phyloP scores from a whole-genome alignment of 1,140 invertebrate genomes.

The Vollenhovia emeryi region DNA sequence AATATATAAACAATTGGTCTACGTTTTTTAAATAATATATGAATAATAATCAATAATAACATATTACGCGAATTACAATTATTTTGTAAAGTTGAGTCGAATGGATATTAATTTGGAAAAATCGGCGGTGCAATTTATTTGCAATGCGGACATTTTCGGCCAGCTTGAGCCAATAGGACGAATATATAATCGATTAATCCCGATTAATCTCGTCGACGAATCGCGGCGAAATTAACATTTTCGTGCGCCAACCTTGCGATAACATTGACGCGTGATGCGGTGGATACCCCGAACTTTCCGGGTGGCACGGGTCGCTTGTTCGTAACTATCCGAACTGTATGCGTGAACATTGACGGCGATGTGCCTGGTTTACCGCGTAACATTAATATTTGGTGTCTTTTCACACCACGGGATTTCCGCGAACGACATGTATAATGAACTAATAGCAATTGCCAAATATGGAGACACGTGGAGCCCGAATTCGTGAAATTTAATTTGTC shows the following conservation, averaged over 20 bases:
- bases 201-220: slow-evolving; percentile 14
- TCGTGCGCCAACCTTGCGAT: slow-evolving; percentile 20
- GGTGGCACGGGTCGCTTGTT: not conserved
- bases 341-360: not conserved
- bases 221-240: slow-evolving; percentile 30
- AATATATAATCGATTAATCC: no score
- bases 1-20: no score
- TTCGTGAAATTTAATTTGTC: not conserved
- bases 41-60: no score
- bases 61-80: not conserved
- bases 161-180: not conserved
- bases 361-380: slow-evolving; percentile 18
- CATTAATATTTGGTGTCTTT: slow-evolving; percentile 19
- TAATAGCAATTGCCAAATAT: not conserved
- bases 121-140: not conserved
- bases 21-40: no score
- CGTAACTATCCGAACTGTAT: slow-evolving; percentile 16
- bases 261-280: slow-evolving; percentile 30
- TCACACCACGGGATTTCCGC: not conserved
- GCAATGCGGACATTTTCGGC: not conserved
- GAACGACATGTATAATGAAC: not conserved
- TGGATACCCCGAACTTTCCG: slow-evolving; percentile 14
- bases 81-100: not conserved
- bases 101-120: not conserved
- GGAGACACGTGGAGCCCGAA: not conserved